These are phyloP conservation scores for Deilephila elpenor DNA, from an alignment of 2,888 invertebrate species.

Conservation along the genomic window DNA sequence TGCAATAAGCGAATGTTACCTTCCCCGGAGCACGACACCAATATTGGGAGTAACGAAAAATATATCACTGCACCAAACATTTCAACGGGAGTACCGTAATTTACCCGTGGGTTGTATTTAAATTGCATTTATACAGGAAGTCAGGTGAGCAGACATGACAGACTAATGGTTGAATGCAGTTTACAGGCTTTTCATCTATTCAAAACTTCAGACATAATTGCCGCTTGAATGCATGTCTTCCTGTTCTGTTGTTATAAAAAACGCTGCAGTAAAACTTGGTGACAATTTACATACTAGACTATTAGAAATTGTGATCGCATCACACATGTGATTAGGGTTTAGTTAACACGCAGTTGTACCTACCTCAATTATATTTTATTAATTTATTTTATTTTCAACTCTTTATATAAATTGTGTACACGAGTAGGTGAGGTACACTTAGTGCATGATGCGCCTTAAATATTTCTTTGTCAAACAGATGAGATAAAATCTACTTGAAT, in stretches of 20 bases:
- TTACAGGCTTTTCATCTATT: neutral
- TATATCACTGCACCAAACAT: conserved; percentile 57
- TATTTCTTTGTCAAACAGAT: no score
- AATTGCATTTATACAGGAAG: conserved; percentile 62
- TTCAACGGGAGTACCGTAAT: conserved; percentile 41
- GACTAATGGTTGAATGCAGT: conserved; percentile 9
- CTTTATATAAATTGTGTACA: no score
- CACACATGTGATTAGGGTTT: no score
- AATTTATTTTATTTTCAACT: no score
- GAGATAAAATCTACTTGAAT: neutral
- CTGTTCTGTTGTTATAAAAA: neutral
- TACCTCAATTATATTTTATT: neutral
- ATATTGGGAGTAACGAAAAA: conserved; percentile 54
- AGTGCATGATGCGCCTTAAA: no score
- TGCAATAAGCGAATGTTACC: conserved; percentile 75
- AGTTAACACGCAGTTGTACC: neutral
- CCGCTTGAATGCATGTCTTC: neutral
- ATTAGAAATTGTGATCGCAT: no score
- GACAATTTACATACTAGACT: no score
- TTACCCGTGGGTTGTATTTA: conserved; percentile 46
- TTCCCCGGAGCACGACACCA: conserved; percentile 62
- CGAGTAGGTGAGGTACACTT: no score
- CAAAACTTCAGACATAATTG: neutral
- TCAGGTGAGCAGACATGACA: conserved; percentile 59
- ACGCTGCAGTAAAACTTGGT: no score